phyloP scores from a whole-genome alignment of 2,113 vertebrate genomes.

The Ptilonorhynchus violaceus region DNA sequence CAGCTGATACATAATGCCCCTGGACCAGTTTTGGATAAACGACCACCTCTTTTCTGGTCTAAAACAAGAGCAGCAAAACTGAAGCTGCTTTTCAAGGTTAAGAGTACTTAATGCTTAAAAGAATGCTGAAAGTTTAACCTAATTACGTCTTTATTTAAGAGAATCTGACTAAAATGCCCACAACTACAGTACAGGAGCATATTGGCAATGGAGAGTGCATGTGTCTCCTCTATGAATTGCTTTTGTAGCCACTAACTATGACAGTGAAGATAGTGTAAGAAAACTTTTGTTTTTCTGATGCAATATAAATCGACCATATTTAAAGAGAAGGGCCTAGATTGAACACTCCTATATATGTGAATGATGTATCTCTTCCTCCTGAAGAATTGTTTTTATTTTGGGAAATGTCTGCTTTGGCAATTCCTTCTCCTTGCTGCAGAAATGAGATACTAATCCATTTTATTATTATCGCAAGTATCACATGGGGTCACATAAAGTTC shows the following conservation, averaged over 20 bases:
- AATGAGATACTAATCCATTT: background rate
- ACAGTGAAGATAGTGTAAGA: background rate
- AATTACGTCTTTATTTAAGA: background rate
- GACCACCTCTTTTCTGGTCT: background rate
- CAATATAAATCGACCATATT: background rate
- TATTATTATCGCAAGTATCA: background rate
- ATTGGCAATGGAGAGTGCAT: background rate
- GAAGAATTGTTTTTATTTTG: background rate
- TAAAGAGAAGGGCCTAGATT: background rate
- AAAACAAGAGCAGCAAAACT: background rate
- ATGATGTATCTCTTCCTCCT: background rate
- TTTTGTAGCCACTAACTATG: background rate
- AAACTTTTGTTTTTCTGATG: background rate
- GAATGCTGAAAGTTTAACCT: background rate
- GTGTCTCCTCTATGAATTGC: rapidly evolving
- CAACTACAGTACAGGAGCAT: background rate
- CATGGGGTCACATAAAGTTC: background rate
- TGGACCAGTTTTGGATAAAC: background rate
- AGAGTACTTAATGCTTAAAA: background rate
- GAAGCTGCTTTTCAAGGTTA: background rate
- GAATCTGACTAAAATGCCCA: background rate
- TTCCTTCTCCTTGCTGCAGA: background rate
- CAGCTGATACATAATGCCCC: background rate
- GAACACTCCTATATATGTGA: background rate
- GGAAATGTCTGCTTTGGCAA: background rate